These are phyloP conservation scores for Tanypteryx hageni DNA, from an alignment of 2,888 invertebrate genomes.

Conservation along the genomic window DNA sequence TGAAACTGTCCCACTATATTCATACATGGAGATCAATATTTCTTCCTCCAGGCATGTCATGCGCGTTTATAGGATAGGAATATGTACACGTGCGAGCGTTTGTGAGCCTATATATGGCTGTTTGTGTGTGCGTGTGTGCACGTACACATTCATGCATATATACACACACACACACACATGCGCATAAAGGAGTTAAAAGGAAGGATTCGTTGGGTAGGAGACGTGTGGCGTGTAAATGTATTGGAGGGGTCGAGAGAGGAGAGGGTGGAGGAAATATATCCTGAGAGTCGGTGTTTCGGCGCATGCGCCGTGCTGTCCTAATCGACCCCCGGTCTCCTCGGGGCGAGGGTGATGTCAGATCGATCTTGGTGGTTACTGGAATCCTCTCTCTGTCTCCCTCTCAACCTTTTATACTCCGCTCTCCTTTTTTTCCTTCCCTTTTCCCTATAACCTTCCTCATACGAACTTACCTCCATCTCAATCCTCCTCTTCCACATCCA, in stretches of 20 bases:
- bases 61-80: background rate
- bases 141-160: background rate
- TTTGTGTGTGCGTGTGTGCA: background rate
- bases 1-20: slow-evolving; percentile 37
- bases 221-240: background rate
- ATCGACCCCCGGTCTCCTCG: slow-evolving; percentile 43
- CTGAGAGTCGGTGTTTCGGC: background rate
- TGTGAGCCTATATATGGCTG: background rate
- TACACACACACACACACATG: background rate
- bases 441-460: slow-evolving; percentile 16
- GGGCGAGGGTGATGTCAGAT: slow-evolving; percentile 58
- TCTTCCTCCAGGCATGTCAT: slow-evolving; percentile 34
- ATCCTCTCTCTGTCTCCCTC: background rate
- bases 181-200: background rate
- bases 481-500: background rate
- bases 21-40: slow-evolving; percentile 39
- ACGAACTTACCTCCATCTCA: slow-evolving; percentile 3
- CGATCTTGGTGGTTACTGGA: slow-evolving; percentile 56
- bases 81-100: no score
- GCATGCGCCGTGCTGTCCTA: slow-evolving; percentile 14
- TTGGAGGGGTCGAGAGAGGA: background rate
- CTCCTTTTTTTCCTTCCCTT: background rate
- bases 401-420: background rate
- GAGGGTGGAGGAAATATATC: slow-evolving; percentile 27
- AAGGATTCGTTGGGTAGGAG: background rate